Base-by-base conservation (phyloP, 2,113 vertebrate genomes). In the Xiphorhynchus elegans region DNA sequence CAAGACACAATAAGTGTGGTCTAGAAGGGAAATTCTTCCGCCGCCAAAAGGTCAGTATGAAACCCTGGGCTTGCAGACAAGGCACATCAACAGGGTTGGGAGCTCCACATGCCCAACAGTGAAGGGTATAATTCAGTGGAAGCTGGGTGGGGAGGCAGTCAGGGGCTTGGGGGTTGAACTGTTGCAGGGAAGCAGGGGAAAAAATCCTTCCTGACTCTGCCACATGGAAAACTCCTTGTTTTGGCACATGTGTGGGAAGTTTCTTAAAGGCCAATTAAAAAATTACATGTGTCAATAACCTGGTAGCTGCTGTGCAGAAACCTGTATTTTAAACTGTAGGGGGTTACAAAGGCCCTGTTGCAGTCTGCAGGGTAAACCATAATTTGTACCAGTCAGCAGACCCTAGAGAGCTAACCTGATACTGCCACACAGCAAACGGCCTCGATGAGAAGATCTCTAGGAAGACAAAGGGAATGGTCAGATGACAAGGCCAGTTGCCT, bases 51-150 rank as follows among this genome's bases (percentile, higher is more conserved):
- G 2, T 31, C n/a, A 50, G 49, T 7, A 6, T 24, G 13, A 20
- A 40, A 23, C 13, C 16, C 37, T 44, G 47, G 18, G 11, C 29
- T 70, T 35, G 25, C 1, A 1, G 37, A 16, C 9, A 56, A 87
- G 62, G 31, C 8, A 31, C 10, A 46, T 35, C 49, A 58, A 9
- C 4, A 20, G n/a, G 0, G 0, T 7, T 39, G 9, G 33, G 28
- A 20, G 13, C 4, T 62, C 53, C 2, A 1, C 17, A 2, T 8
- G 1, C 3, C 83, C 33, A 15, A 26, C 0, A 0, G 10, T 53
- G 46, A 92, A 80, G 2, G 19, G 7, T 10, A 52, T 44, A 77
- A 77, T 66, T 47, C 64, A 42, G 33, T 50, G 17, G 26, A 62
- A 91, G 7, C 3, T 37, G 21, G 2, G 5, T 42, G 19, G 20